A percentile compares a stretch with the other conserved stretches of the same genome.
Conservation (phyloP, 1,140 invertebrate genomes). For the Steinernema khuongi region DNA sequence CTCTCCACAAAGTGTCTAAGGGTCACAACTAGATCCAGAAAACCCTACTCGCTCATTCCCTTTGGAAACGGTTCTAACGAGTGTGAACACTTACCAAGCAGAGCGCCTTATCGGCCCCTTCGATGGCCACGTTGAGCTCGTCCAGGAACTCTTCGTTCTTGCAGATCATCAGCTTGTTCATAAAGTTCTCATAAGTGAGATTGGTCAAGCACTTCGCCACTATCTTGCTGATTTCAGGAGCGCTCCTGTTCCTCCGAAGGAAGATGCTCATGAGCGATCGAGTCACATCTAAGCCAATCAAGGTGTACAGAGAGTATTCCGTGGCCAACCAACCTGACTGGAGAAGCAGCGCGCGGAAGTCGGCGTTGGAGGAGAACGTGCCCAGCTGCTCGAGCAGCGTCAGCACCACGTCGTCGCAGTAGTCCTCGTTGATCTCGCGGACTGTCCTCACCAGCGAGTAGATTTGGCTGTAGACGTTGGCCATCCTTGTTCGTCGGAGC, state of each 20-base stretch:
- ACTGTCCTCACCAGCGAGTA: background rate
- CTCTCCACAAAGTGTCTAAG: no score
- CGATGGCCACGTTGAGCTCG: background rate
- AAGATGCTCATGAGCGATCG: background rate
- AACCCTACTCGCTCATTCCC: no score
- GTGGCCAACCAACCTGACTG: background rate
- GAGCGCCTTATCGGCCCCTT: background rate
- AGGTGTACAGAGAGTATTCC: background rate
- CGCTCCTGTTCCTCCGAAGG: background rate
- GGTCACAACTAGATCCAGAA: no score
- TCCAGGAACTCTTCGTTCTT: background rate
- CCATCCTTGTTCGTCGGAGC: background rate
- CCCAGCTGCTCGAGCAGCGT: background rate
- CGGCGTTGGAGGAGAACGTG: background rate
- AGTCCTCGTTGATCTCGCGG: background rate
- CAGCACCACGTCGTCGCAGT: background rate
- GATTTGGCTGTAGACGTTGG: background rate
- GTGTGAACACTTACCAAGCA: background rate
- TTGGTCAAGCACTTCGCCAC: background rate
- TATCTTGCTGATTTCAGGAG: background rate
- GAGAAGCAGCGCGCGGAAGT: background rate
- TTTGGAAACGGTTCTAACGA: no score
- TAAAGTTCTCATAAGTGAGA: background rate
- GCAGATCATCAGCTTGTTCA: background rate
- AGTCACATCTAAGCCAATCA: background rate